Evolutionary conservation across 2,113 vertebrate genomes (phyloP).

Genomic region (Pipa parva): DNA sequence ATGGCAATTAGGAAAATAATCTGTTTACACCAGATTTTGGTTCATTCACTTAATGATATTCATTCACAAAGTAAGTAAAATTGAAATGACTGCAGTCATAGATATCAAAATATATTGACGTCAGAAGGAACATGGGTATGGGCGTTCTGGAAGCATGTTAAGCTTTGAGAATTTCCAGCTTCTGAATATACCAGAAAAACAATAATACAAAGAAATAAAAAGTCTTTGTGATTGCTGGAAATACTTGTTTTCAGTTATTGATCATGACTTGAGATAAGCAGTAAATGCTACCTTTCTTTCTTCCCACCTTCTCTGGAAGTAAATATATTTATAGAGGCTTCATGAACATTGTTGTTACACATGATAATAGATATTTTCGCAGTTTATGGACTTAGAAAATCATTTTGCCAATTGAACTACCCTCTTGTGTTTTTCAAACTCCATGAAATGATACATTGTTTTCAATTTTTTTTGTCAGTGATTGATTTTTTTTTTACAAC

Average conservation of each 20-base stretch:
- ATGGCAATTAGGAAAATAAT: too few species aligned
- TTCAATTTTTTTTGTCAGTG: too few species aligned
- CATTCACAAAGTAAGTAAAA: not conserved
- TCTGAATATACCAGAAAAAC: not conserved
- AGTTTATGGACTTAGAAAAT: not conserved
- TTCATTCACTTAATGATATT: not conserved
- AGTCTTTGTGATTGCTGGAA: not conserved
- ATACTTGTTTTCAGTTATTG: slow-evolving; percentile 4
- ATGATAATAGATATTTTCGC: not conserved
- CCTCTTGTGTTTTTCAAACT: too few species aligned
- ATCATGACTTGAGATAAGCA: slow-evolving; percentile 6
- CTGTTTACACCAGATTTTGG: too few species aligned
- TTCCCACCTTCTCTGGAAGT: not conserved
- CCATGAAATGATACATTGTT: too few species aligned
- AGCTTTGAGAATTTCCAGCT: not conserved
- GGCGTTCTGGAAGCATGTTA: too few species aligned
- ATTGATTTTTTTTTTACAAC: too few species aligned
- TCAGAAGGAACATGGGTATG: too few species aligned
- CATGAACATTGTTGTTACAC: not conserved
- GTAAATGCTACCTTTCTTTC: not conserved
- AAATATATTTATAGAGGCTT: not conserved
- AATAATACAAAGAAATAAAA: not conserved
- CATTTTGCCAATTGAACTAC: not conserved
- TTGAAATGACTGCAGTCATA: not conserved
- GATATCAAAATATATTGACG: too few species aligned